Conservation (phyloP, 1,140 invertebrate species). For the Drosophila azteca region DNA sequence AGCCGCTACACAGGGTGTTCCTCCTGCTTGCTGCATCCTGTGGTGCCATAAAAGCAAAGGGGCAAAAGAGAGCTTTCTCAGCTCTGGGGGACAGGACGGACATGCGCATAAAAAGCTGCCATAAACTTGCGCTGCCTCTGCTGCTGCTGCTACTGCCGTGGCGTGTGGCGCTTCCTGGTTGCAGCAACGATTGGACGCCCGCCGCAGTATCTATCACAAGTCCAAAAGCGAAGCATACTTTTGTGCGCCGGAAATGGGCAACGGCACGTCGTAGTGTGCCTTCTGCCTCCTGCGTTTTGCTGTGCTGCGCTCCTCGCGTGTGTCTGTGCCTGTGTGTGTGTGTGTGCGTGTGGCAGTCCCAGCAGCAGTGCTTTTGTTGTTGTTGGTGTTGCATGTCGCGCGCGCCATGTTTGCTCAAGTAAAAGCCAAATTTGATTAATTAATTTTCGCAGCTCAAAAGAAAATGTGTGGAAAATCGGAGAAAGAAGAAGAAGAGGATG, state of each 20-base stretch:
- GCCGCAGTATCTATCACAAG: conserved; percentile 67
- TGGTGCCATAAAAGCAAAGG: no score
- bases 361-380: neutral
- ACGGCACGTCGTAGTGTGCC: conserved; percentile 43
- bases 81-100: conserved; percentile 1
- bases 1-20: no score
- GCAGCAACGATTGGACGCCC: conserved; percentile 5
- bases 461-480: conserved; percentile 20
- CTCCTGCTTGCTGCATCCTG: no score
- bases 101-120: conserved; percentile 61
- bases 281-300: no score
- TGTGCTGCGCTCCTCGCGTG: conserved; percentile 20
- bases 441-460: conserved; percentile 38
- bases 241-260: conserved; percentile 53
- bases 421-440: conserved; percentile 66
- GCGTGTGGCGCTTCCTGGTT: conserved; percentile 28
- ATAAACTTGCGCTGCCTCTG: conserved; percentile 25
- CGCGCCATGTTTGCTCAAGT: conserved; percentile 68
- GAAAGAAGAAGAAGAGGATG: conserved; percentile 5
- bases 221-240: conserved; percentile 59
- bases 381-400: conserved; percentile 57
- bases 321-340: conserved; percentile 19
- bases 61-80: no score
- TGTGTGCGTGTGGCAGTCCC: conserved; percentile 13
- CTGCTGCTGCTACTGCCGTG: neutral